These are phyloP conservation scores for Napeogenes inachia DNA, from an alignment of 2,888 invertebrate species.

Conservation along the genomic window DNA sequence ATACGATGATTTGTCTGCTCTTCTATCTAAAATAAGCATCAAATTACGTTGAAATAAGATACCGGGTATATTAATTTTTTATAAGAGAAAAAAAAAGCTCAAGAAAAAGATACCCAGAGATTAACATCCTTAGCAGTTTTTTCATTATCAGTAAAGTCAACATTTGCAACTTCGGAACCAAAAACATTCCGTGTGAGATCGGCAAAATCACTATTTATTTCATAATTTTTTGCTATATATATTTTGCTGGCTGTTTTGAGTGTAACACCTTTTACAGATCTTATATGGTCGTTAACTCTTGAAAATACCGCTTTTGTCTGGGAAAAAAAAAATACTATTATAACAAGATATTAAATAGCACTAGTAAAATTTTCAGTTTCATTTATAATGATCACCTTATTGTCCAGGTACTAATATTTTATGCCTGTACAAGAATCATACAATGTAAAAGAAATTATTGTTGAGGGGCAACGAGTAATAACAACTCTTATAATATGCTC, in stretches of 20 bases:
- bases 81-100: neutral
- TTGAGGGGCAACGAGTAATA: too few species aligned
- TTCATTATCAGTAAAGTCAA: conserved; percentile 76
- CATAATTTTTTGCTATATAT: conserved; percentile 73
- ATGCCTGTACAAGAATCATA: too few species aligned
- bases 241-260: conserved; percentile 83
- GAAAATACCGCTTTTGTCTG: conserved; percentile 54
- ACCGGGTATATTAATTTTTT: neutral
- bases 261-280: conserved; percentile 65
- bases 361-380: too few species aligned
- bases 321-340: conserved; percentile 15
- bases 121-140: conserved; percentile 81
- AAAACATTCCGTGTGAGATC: conserved; percentile 76
- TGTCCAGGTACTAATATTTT: too few species aligned
- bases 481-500: too few species aligned
- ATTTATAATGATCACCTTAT: too few species aligned
- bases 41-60: too few species aligned
- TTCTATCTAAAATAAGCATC: conserved; percentile 49
- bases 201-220: conserved; percentile 75
- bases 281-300: conserved; percentile 37
- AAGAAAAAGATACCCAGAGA: conserved; percentile 76
- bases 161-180: conserved; percentile 75
- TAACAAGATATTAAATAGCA: too few species aligned
- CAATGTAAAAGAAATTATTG: too few species aligned
- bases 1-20: conserved; percentile 61